Percentiles rank a stretch among this genome's conserved stretches.
Conservation (phyloP, 1,140 invertebrate species). For the Ceratoteleas bidentatus region DNA sequence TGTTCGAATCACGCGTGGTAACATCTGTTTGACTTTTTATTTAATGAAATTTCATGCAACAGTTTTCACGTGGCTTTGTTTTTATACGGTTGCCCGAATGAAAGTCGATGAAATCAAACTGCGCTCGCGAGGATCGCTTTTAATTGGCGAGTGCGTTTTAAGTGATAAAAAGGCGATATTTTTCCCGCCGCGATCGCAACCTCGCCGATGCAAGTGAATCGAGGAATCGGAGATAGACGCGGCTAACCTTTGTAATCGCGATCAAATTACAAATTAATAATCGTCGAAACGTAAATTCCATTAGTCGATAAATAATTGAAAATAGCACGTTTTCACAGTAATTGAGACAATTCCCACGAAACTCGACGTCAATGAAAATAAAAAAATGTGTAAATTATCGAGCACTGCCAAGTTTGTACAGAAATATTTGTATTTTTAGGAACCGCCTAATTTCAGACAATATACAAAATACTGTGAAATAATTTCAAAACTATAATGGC, state of each 20-base stretch:
- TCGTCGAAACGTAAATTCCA: not conserved
- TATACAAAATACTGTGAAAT: too few relatives aligned
- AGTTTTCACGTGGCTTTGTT: conserved; percentile 50
- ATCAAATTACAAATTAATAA: too few relatives aligned
- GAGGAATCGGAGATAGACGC: not conserved
- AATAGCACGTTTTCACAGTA: not conserved
- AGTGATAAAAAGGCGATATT: conserved; percentile 10
- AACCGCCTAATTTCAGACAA: too few relatives aligned
- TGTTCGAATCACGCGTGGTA: conserved; percentile 51
- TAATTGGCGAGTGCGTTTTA: conserved; percentile 37
- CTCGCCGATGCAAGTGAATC: not conserved
- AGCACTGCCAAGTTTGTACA: too few relatives aligned
- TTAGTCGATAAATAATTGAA: not conserved
- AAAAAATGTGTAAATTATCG: too few relatives aligned
- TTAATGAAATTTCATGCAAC: conserved; percentile 60
- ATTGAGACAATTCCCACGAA: too few relatives aligned
- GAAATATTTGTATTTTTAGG: too few relatives aligned
- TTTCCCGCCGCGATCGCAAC: not conserved
- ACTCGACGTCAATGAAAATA: too few relatives aligned
- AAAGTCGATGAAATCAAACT: conserved; percentile 59
- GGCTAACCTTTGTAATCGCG: not conserved
- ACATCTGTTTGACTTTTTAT: conserved; percentile 58
- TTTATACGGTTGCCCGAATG: conserved; percentile 42
- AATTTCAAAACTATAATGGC: too few relatives aligned
- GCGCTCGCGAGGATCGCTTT: conserved; percentile 3